Percentiles rank a stretch among this genome's conserved stretches.
phyloP scores from a whole-genome alignment of 2,113 vertebrate genomes.

The Burhinus oedicnemus region DNA sequence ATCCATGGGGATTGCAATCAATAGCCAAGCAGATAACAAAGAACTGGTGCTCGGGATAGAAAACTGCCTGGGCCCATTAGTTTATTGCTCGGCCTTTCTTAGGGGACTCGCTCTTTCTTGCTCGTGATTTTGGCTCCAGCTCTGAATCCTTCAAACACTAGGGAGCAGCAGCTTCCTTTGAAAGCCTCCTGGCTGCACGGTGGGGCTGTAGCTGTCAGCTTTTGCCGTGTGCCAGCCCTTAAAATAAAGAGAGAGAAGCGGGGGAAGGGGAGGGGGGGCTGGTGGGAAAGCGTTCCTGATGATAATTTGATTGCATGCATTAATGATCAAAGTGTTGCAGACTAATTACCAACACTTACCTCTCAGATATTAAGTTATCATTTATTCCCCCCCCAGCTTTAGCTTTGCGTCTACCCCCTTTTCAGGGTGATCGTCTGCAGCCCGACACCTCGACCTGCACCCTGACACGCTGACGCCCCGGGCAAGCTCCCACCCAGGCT shows the following conservation, averaged over 20 bases:
- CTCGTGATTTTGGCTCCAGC: constrained; percentile 17
- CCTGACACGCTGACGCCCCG: background rate
- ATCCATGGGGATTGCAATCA: constrained; percentile 68
- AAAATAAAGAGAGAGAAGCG: constrained; percentile 56
- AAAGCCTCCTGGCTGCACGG: constrained; percentile 19
- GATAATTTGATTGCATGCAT: constrained; percentile 80
- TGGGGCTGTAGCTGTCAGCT: constrained; percentile 32
- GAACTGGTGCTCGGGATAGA: constrained; percentile 35
- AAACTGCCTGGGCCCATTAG: constrained; percentile 55
- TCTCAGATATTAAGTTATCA: constrained; percentile 76
- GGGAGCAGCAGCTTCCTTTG: constrained; percentile 76
- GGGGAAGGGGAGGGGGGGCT: background rate
- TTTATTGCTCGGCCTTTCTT: constrained; percentile 57
- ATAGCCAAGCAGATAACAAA: constrained; percentile 70
- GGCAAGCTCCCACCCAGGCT: background rate
- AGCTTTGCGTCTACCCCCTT: background rate
- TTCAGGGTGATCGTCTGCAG: background rate
- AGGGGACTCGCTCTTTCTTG: background rate
- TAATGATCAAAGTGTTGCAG: constrained; percentile 80
- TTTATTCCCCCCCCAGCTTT: constrained; percentile 28
- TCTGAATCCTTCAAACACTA: constrained; percentile 62
- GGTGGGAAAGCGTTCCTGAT: constrained; percentile 72
- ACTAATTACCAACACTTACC: constrained; percentile 78
- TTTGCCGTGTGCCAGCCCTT: constrained; percentile 56
- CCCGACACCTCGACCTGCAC: background rate